Percentiles rank a stretch among this genome's conserved stretches.
phyloP scores from a whole-genome alignment of 2,113 vertebrate species.

The Sceloporus tristichus region DNA sequence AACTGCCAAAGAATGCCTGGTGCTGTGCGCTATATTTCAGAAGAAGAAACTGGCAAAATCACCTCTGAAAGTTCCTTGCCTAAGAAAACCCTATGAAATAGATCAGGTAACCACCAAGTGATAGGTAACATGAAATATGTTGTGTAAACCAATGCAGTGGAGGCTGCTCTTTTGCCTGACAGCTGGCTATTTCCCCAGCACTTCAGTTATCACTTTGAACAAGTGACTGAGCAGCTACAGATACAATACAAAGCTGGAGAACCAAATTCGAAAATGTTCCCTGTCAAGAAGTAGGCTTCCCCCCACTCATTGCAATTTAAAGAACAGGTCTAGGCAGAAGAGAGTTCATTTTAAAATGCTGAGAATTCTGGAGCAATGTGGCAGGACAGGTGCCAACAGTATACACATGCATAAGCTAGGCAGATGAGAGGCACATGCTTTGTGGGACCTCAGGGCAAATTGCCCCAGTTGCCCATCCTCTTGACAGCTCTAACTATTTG shows the following conservation, averaged over 20 bases:
- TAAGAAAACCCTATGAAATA: no score
- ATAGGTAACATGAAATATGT: no score
- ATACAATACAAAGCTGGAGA: background rate
- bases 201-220: no score
- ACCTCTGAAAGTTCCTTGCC: no score
- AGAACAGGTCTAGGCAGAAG: background rate
- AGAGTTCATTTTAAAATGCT: background rate
- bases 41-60: no score
- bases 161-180: no score
- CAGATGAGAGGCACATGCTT: background rate
- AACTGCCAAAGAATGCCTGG: no score
- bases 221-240: no score
- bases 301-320: background rate
- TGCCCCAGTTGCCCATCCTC: background rate
- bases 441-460: background rate
- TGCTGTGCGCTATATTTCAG: no score
- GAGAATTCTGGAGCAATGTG: background rate
- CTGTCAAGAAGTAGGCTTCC: background rate
- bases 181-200: no score
- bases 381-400: background rate
- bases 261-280: background rate
- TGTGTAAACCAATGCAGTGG: no score
- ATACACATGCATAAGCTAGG: background rate
- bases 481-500: background rate
- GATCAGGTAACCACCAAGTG: no score